These are phyloP conservation scores for Scaptomyza polygonia DNA, from an alignment of 2,888 invertebrate species.

Conservation along the genomic window DNA sequence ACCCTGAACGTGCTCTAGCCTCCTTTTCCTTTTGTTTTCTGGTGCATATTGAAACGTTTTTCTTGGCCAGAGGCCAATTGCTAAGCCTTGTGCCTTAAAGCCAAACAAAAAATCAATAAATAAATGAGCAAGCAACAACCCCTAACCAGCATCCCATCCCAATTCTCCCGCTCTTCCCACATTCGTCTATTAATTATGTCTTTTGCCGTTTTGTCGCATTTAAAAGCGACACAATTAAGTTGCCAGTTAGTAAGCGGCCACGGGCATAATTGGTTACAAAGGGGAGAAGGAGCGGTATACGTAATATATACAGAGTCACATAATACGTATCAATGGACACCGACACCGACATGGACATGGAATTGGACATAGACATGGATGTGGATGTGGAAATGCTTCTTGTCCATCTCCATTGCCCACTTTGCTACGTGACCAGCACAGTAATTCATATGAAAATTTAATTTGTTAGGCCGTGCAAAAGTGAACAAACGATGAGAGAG, in stretches of 20 bases:
- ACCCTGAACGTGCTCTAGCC: background rate
- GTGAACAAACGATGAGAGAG: slow-evolving; percentile 14
- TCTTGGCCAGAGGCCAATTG: slow-evolving; percentile 75
- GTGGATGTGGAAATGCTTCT: slow-evolving; percentile 22
- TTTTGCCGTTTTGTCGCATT: slow-evolving; percentile 79
- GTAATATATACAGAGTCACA: slow-evolving; percentile 70
- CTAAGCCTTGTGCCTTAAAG: slow-evolving; percentile 19
- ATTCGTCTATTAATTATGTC: slow-evolving; percentile 74
- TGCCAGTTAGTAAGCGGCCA: slow-evolving; percentile 18
- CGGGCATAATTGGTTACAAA: background rate
- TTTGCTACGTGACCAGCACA: slow-evolving; percentile 73
- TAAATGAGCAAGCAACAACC: slow-evolving; percentile 14
- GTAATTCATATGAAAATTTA: slow-evolving; percentile 78
- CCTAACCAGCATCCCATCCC: background rate
- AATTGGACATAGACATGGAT: slow-evolving; percentile 42
- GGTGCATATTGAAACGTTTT: slow-evolving; percentile 74
- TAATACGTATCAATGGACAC: slow-evolving; percentile 77
- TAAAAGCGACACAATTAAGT: slow-evolving; percentile 75
- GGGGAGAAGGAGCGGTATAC: background rate
- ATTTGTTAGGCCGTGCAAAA: slow-evolving; percentile 62
- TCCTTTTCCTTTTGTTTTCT: slow-evolving; percentile 48
- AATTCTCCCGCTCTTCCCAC: background rate
- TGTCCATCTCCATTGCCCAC: slow-evolving; percentile 33
- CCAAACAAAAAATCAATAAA: slow-evolving; percentile 68
- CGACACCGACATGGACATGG: slow-evolving; percentile 46